A percentile compares a stretch with the other conserved stretches of the same genome.
Conservation (phyloP, 2,888 invertebrate species). For the Ormyrus rosae region DNA sequence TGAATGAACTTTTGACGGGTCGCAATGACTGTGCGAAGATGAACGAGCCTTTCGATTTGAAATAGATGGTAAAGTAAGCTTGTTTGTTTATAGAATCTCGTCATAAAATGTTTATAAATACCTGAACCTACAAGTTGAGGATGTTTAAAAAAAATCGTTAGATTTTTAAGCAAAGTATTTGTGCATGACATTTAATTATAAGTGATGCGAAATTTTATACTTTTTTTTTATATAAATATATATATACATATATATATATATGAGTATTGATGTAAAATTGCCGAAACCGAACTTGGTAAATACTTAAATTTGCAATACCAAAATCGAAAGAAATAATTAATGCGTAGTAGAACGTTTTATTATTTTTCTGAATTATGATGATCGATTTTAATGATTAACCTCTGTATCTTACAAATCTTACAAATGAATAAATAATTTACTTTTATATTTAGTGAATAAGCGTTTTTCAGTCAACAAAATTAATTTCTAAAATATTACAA, state of each 20-base stretch:
- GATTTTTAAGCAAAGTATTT: slow-evolving; percentile 56
- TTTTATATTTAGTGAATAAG: no score
- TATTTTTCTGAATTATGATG: no score
- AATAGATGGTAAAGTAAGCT: slow-evolving; percentile 33
- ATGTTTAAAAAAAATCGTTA: slow-evolving; percentile 56
- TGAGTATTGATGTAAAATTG: slow-evolving; percentile 56
- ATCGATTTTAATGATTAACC: no score
- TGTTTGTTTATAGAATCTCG: slow-evolving; percentile 56
- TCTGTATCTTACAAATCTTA: no score
- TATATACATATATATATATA: slow-evolving; percentile 51
- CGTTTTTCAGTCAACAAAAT: no score
- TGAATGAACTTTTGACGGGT: slow-evolving; percentile 58
- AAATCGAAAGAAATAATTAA: slow-evolving; percentile 35
- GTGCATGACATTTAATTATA: slow-evolving; percentile 58
- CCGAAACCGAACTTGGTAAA: slow-evolving; percentile 58
- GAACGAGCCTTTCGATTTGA: slow-evolving; percentile 45
- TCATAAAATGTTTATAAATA: slow-evolving; percentile 56
- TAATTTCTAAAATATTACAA: no score
- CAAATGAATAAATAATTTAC: no score
- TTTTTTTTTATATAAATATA: slow-evolving; percentile 59
- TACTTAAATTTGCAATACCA: slow-evolving; percentile 58
- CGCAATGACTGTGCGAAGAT: slow-evolving; percentile 51
- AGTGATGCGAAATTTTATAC: slow-evolving; percentile 64
- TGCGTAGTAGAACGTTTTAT: no score
- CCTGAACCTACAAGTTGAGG: slow-evolving; percentile 57